phyloP scores from a whole-genome alignment of 2,888 invertebrate species.

The Parelbella ahira region DNA sequence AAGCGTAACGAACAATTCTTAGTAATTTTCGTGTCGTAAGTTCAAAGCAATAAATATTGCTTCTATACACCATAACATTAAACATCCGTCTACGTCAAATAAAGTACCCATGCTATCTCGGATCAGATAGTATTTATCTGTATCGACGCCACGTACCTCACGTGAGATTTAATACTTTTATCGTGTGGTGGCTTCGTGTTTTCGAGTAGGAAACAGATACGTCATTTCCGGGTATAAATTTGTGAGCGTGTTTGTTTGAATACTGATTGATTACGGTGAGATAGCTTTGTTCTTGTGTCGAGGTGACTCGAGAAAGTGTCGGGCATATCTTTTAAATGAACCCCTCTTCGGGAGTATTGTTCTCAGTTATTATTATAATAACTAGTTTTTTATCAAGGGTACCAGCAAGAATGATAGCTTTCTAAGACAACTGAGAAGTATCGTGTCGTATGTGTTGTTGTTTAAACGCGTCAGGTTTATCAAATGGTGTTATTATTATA shows the following conservation, averaged over 20 bases:
- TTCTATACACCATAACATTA: too few relatives aligned
- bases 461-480: too few relatives aligned
- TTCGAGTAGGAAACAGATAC: slow-evolving; percentile 45
- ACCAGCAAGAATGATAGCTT: too few relatives aligned
- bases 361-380: slow-evolving; percentile 13
- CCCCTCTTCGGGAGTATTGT: slow-evolving; percentile 15
- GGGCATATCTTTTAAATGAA: slow-evolving; percentile 11
- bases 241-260: slow-evolving; percentile 45
- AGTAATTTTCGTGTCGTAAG: slow-evolving; percentile 2
- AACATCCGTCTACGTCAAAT: slow-evolving; percentile 1
- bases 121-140: slow-evolving; percentile 4
- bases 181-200: slow-evolving; percentile 35
- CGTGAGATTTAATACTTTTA: slow-evolving; percentile 28
- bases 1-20: background rate
- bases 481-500: too few relatives aligned
- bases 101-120: slow-evolving; percentile 2
- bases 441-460: too few relatives aligned
- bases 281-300: slow-evolving; percentile 24
- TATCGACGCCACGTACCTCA: slow-evolving; percentile 2
- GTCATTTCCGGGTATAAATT: slow-evolving; percentile 47
- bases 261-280: slow-evolving; percentile 43
- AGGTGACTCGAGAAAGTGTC: slow-evolving; percentile 23
- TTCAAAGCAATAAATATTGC: background rate
- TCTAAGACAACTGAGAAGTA: too few relatives aligned
- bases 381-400: slow-evolving; percentile 6